A percentile compares a stretch with the other conserved stretches of the same genome.
Conservation (phyloP, 2,888 invertebrate genomes). For the Drosophila gaucha region DNA sequence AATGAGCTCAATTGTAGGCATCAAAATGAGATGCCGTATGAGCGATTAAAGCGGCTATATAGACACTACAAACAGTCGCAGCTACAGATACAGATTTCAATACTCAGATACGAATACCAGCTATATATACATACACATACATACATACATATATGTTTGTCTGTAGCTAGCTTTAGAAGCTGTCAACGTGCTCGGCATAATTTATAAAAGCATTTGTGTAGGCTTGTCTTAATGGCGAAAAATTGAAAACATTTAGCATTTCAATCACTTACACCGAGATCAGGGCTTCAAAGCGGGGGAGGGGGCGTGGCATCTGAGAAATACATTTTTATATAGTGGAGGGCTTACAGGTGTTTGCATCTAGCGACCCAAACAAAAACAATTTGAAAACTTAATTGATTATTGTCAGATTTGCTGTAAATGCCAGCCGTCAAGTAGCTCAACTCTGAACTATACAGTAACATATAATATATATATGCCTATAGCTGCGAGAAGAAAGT, state of each 20-base stretch:
- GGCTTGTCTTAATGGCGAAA: conserved; percentile 80
- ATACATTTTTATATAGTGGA: too few relatives aligned
- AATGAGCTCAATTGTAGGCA: conserved; percentile 13
- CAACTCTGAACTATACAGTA: conserved; percentile 8
- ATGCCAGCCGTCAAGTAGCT: conserved; percentile 18
- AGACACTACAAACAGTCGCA: conserved; percentile 9
- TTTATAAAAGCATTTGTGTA: conserved; percentile 70
- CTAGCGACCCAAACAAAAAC: conserved; percentile 39
- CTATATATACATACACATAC: neutral
- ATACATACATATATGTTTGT: neutral
- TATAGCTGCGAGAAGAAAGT: conserved; percentile 58
- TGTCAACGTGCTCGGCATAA: conserved; percentile 70
- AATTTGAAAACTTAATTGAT: conserved; percentile 67
- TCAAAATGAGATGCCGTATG: conserved; percentile 11
- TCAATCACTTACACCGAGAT: conserved; percentile 58
- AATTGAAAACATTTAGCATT: conserved; percentile 71
- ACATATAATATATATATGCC: neutral
- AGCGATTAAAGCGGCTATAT: conserved; percentile 34
- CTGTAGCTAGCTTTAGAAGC: conserved; percentile 18
- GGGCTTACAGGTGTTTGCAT: conserved; percentile 31
- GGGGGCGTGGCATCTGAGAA: neutral
- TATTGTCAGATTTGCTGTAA: conserved; percentile 49
- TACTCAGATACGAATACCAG: conserved; percentile 33
- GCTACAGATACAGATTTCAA: conserved; percentile 48
- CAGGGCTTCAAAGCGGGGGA: neutral